Base-by-base conservation (phyloP, 2,888 invertebrate species). In the Hartigia nigra region DNA sequence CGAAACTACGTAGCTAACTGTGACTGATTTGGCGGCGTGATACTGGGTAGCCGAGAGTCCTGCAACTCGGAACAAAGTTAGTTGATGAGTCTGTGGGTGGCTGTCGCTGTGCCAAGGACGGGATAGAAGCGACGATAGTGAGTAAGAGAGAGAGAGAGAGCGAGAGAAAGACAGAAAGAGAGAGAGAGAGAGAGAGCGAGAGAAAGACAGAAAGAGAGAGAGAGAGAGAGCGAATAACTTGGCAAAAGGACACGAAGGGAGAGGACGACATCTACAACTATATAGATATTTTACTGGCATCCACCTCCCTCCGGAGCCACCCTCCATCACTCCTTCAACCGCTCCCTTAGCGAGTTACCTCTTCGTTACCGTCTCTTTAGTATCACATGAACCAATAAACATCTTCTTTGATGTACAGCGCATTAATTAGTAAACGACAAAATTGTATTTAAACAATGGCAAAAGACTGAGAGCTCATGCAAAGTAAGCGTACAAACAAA, bases 391-490 rank as follows among this genome's bases (percentile, higher is more conserved):
- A 92, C 92, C 92, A 92, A 92, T 92, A 91, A 92, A 92, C 92
- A 90, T 92, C 92, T 92, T 92, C 93, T 93, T 93, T 93, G 93
- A 93, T 92, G 92, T 93, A 90, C 88, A 89, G 90, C 90, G 92
- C 92, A 93, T 93, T 93, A 93, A 93, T 93, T 93, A 93, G 93
- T 92, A 93, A 93, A 93, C 93, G 93, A 93, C 93, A 92, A 93
- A 93, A 93, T 93, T 93, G 93, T 93, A 93, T 93, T 93, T 93
- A 92, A 93, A 93, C 93, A 93, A 93, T 93, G 91, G 92, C 88
- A 90, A 82, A 83, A 76, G 72, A 70, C 76, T 74, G 87, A 80
- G 86, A 87, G 88, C 84, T 82, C 81, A 78, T 70, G 86, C 84
- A 87, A 89, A 90, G 89, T 87, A 88, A 87, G 86, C 85, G 84